Percentiles rank a stretch among this genome's conserved stretches.
phyloP scores from a whole-genome alignment of 2,888 invertebrate genomes.

The Rhamphomyia laevipes region DNA sequence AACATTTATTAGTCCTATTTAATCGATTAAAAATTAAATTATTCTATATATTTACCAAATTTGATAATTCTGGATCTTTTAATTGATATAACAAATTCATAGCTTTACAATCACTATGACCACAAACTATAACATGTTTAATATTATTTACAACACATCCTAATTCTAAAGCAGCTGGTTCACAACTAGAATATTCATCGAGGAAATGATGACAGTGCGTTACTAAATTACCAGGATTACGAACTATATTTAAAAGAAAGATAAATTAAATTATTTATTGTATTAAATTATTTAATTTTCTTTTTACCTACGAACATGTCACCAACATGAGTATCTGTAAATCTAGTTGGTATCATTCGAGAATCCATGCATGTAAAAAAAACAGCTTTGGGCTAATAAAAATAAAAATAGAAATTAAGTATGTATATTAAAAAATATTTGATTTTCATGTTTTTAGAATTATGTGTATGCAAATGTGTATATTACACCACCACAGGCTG shows the following conservation, averaged over 20 bases:
- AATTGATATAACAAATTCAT: constrained; percentile 85
- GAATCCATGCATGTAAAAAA: constrained; percentile 99
- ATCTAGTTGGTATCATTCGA: constrained; percentile 90
- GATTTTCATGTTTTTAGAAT: too few relatives aligned
- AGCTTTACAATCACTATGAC: constrained; percentile 97
- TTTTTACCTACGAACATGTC: constrained; percentile 90
- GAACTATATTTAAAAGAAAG: constrained; percentile 44
- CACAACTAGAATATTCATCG: constrained; percentile 81
- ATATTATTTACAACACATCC: constrained; percentile 88
- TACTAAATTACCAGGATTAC: constrained; percentile 93
- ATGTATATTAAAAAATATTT: too few relatives aligned
- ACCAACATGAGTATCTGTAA: constrained; percentile 90
- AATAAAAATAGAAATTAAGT: too few relatives aligned
- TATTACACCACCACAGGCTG: too few relatives aligned
- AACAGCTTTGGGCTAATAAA: constrained; percentile 82
- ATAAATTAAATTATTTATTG: background rate
- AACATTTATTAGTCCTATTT: background rate
- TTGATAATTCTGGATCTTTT: constrained; percentile 64
- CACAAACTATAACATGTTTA: constrained; percentile 87
- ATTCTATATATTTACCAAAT: constrained; percentile 40
- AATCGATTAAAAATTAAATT: too few relatives aligned
- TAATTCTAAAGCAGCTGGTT: constrained; percentile 90
- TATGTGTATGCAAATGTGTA: too few relatives aligned
- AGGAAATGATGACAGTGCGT: constrained; percentile 82
- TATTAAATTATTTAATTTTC: constrained; percentile 1